Base-by-base conservation (phyloP, 2,113 vertebrate species). In the Clinocottus analis region DNA sequence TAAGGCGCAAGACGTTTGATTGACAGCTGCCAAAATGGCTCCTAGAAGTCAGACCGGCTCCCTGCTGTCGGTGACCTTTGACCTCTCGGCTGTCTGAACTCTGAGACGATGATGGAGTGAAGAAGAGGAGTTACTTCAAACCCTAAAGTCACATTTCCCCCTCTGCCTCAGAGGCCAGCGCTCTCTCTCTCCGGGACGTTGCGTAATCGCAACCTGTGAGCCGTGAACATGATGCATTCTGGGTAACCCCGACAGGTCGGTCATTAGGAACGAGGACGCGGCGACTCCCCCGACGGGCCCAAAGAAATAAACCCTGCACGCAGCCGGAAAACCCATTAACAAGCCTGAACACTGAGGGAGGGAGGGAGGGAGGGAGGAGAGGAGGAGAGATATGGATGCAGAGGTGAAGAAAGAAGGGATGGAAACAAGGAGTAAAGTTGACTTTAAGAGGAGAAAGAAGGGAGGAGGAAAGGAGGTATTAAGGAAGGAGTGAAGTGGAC, bases 291-390 rank as follows among this genome's bases (percentile, higher is more conserved):
- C 1, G 5, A 55, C 7, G 71, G 33, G 55, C 66, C 76, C 82
- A 76, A 87, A 87, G 79, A 84, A 90, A 91, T 88, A 90, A 89
- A 91, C 89, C 90, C 55, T 59, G 23, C 63, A 13, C 2, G 51
- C 85, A 86, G 90, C 83, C 75, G 84, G 87, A 92, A 85, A 78
- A 86, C 82, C 89, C 74, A 90, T 90, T 85, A 90, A 84, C 87
- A 78, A 83, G 64, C 83, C 81, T 69, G 62, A 87, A 87, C 72
- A 78, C 51, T 8, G 64, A 47, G 58, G 16, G 19, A 2, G 43
- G 29, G 9, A 17, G 17, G 27, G 56, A 10, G 27, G 14, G 16
- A 8, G 37, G 5, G 2, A 37, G 4, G 4, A 8, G 4, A 37
- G 35, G 3, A 37, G 1, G 35, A 37, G 35, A n/a, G 29, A 31